These are phyloP conservation scores for Abrostola tripartita DNA, from an alignment of 2,888 invertebrate species.

Conservation along the genomic window DNA sequence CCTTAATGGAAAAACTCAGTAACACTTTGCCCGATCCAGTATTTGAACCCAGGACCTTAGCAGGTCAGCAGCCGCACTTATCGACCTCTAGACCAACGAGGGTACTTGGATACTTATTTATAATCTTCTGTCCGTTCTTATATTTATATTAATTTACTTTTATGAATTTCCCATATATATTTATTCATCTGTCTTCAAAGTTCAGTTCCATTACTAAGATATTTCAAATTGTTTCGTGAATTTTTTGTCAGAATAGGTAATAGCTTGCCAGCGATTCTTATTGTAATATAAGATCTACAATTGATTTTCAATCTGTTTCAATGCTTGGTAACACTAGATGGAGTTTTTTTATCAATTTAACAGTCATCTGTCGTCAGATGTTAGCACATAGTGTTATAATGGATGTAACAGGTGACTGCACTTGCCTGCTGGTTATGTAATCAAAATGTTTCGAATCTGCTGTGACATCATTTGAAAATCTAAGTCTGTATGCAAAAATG, in stretches of 20 bases:
- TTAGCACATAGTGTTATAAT: conserved; percentile 19
- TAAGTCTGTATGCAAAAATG: conserved; percentile 1
- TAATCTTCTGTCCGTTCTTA: too few relatives aligned
- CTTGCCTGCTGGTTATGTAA: conserved; percentile 35
- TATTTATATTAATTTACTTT: too few relatives aligned
- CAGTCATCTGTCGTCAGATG: conserved; percentile 1
- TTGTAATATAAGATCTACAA: neutral
- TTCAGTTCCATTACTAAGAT: too few relatives aligned
- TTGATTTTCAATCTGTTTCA: neutral
- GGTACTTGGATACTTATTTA: too few relatives aligned
- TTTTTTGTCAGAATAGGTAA: neutral
- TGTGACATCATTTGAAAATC: conserved; percentile 26
- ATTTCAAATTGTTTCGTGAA: too few relatives aligned
- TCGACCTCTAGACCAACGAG: too few relatives aligned
- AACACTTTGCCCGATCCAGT: too few relatives aligned
- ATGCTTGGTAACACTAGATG: neutral
- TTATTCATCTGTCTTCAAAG: too few relatives aligned
- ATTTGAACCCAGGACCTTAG: too few relatives aligned
- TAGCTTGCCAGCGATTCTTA: neutral
- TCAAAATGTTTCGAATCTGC: conserved; percentile 12
- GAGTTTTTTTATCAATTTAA: neutral
- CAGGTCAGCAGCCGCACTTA: too few relatives aligned
- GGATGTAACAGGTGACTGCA: conserved; percentile 23
- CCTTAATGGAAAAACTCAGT: too few relatives aligned
- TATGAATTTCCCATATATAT: too few relatives aligned